Percentiles rank a stretch among this genome's conserved stretches.
Evolutionary conservation across 1,140 invertebrate species (phyloP).

Genomic region (Macrostomum lignano): DNA sequence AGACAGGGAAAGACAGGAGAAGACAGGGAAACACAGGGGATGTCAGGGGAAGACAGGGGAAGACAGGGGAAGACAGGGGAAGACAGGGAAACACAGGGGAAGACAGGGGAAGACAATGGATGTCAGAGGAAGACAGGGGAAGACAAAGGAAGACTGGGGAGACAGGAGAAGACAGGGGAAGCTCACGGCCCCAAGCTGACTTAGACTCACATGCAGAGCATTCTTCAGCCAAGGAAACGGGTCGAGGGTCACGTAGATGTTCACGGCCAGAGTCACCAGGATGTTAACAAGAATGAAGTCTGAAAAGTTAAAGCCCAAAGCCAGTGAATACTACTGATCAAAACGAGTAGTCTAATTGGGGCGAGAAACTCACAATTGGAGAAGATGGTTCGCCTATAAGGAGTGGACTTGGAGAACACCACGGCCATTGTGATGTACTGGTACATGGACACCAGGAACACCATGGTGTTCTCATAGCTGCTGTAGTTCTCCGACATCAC

Average conservation of each 20-base stretch:
- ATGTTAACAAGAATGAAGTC: slow-evolving; percentile 17
- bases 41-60: too few species aligned
- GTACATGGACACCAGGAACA: slow-evolving; percentile 54
- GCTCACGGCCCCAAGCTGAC: too few species aligned
- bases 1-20: too few species aligned
- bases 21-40: too few species aligned
- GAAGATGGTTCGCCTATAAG: slow-evolving; percentile 51
- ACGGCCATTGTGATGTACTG: slow-evolving; percentile 64
- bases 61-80: too few species aligned
- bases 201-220: slow-evolving; percentile 17
- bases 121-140: too few species aligned
- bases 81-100: too few species aligned
- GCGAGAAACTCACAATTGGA: slow-evolving; percentile 40
- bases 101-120: too few species aligned
- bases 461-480: slow-evolving; percentile 26
- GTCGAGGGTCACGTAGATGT: slow-evolving; percentile 15
- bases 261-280: slow-evolving; percentile 10
- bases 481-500: neutral
- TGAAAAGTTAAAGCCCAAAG: slow-evolving; percentile 13
- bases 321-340: neutral
- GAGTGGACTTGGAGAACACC: slow-evolving; percentile 57
- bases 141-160: too few species aligned
- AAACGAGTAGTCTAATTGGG: slow-evolving; percentile 5
- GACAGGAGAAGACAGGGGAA: too few species aligned
- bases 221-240: slow-evolving; percentile 12